phyloP scores from a whole-genome alignment of 37 sponge, comb jelly and placozoan species.

The Ephydatia muelleri region DNA sequence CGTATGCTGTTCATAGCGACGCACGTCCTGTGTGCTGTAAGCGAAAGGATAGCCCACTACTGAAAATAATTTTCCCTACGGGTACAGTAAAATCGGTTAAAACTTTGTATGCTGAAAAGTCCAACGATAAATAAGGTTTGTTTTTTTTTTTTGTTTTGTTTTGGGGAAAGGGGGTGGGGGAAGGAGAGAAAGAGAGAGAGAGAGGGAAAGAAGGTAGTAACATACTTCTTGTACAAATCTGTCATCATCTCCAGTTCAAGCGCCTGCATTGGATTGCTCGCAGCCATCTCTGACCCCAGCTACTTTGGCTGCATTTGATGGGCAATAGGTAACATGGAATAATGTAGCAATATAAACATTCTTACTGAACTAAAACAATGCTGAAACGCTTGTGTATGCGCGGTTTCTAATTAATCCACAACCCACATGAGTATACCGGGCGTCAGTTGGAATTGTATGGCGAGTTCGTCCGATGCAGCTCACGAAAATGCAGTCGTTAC shows the following conservation, averaged over 20 bases:
- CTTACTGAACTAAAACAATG: neutral
- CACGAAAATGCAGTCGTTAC: neutral
- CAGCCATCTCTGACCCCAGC: conserved; percentile 44
- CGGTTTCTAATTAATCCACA: conserved; percentile 25
- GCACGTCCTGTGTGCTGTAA: no score
- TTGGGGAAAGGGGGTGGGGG: neutral
- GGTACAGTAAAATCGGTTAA: no score
- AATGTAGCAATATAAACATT: neutral
- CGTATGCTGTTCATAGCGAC: no score
- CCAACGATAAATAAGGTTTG: no score
- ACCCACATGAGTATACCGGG: conserved; percentile 10
- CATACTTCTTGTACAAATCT: conserved; percentile 96
- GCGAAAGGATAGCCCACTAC: no score
- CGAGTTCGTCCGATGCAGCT: neutral
- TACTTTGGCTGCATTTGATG: conserved; percentile 38
- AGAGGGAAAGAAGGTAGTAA: neutral
- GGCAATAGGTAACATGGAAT: neutral
- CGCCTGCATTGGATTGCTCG: conserved; percentile 21
- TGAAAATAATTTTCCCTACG: no score
- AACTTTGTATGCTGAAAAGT: no score
- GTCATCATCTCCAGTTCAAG: conserved; percentile 98
- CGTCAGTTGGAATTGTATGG: neutral
- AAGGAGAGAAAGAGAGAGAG: neutral
- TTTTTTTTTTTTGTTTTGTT: no score
- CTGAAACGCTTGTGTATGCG: neutral